Evolutionary conservation across 2,797 vertebrate genomes (phyloP), one percentile per base, ranked within the genome.

Genomic region (Serranus cabrilla): DNA sequence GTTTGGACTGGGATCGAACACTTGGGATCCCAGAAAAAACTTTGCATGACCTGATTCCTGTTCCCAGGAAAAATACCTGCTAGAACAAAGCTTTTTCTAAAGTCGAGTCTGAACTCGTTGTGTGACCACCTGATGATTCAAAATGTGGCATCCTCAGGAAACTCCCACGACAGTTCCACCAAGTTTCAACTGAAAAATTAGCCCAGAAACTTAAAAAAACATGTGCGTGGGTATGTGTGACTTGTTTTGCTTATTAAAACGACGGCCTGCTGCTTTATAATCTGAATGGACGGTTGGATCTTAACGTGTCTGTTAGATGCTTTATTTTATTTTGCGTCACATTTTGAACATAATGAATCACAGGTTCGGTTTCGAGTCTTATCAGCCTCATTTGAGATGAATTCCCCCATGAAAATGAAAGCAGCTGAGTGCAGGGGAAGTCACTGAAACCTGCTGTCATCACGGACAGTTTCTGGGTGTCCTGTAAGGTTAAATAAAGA

Each of bases 201-300:
- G 8, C 2, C 18, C 20, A 20, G n/a, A 21, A 17, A 6, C 2
- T 20, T n/a, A n/a, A 4, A 37, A 20, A 68, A 55, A 25, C 18
- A 50, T 13, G 12, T 62, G 20, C 0, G 5, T 70, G 13, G 11
- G 12, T 27, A 13, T n/a, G 23, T 4, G 9, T 11, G 5, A 12
- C 13, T 50, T 56, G 5, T 37, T 66, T 46, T 27, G 20, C 31
- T 55, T 8, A 40, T 73, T 69, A 18, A 56, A 76, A 5, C 23
- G 23, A 10, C 40, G 0, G 8, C 56, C 10, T 62, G 9, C 16
- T 39, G 31, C 40, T 60, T 69, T 40, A 13, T 16, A 9, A 34
- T 18, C 20, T 1, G 9, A 21, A 49, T 1, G 39, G 42, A 20
- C 13, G 23, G n/a, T 63, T 64, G 27, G 2, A 40, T 43, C 5